These are phyloP conservation scores for Fringilla coelebs DNA, from an alignment of 2,797 vertebrate species.

Conservation along the genomic window DNA sequence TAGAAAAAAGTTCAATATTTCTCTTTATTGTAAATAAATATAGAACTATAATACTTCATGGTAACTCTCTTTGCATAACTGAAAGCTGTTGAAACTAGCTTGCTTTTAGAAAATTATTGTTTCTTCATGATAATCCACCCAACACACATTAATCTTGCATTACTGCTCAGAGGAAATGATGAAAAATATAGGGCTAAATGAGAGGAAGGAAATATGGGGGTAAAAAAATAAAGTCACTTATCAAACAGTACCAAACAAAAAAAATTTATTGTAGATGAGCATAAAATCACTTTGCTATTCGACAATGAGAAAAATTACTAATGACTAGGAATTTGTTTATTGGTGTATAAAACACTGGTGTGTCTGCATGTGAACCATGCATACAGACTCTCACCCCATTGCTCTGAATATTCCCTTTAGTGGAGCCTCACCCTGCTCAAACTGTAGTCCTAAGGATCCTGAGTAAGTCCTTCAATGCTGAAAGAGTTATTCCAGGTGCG, in stretches of 20 bases:
- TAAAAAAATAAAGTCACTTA: background rate
- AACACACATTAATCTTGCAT: background rate
- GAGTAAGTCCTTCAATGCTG: background rate
- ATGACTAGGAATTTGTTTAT: background rate
- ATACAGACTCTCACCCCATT: background rate
- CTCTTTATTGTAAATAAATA: background rate
- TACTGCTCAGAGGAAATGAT: background rate
- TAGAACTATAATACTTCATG: background rate
- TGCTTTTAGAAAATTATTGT: background rate
- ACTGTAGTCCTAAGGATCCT: background rate
- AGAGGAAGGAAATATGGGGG: background rate
- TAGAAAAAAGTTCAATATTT: background rate
- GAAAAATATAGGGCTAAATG: background rate
- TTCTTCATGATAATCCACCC: background rate
- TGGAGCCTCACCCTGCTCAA: background rate
- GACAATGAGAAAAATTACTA: background rate
- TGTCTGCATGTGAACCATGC: background rate
- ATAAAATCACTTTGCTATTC: background rate
- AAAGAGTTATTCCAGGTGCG: background rate
- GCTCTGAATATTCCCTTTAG: background rate
- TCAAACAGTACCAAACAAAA: background rate
- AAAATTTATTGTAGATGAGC: background rate
- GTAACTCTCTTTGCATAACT: background rate
- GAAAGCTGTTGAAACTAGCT: background rate
- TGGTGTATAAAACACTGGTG: background rate